Percentiles rank a stretch among this genome's conserved stretches.
Conservation (phyloP, 2,888 invertebrate species). For the Cephus rjabovi region DNA sequence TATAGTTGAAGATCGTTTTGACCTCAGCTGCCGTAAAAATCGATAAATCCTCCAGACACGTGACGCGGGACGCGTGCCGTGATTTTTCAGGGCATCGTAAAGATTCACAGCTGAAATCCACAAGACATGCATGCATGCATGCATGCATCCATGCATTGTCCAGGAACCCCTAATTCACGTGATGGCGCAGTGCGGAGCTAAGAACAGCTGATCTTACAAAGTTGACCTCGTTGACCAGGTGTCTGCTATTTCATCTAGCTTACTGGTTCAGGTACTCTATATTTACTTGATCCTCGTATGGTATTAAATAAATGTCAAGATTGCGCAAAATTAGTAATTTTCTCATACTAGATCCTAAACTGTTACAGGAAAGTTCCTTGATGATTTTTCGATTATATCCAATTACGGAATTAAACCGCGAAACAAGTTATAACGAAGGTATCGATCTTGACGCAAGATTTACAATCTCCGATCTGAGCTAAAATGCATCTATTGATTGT, state of each 20-base stretch:
- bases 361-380: neutral
- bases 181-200: neutral
- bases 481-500: neutral
- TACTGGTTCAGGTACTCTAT: neutral
- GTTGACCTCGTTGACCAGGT: neutral
- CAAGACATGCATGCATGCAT: slow-evolving; percentile 10
- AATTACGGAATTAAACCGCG: neutral
- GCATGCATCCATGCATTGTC: slow-evolving; percentile 10
- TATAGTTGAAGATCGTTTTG: slow-evolving; percentile 14
- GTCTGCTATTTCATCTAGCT: neutral
- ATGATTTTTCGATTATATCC: neutral
- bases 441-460: neutral
- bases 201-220: neutral
- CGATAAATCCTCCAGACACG: slow-evolving; percentile 58
- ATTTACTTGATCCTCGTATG: neutral
- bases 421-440: neutral
- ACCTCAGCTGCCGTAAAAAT: slow-evolving; percentile 40
- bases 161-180: neutral
- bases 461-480: neutral
- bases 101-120: neutral
- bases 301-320: neutral
- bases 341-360: neutral
- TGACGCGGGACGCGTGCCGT: slow-evolving; percentile 60
- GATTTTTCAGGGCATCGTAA: slow-evolving; percentile 35
- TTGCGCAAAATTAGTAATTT: neutral